These are phyloP conservation scores for Phrynosoma platyrhinos DNA, from an alignment of 2,113 vertebrate species.

Conservation along the genomic window DNA sequence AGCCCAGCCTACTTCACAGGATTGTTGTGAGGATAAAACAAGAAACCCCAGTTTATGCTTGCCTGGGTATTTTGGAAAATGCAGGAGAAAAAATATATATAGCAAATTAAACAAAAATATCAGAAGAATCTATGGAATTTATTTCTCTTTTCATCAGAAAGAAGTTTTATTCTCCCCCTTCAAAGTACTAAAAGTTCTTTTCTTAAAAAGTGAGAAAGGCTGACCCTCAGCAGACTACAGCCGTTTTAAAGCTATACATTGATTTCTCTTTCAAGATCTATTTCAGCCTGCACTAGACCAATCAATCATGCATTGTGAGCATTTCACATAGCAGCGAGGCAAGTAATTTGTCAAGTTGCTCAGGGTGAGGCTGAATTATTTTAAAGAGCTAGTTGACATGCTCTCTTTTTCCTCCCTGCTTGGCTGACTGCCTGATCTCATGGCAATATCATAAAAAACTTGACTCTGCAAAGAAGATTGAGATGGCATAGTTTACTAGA, in stretches of 20 bases:
- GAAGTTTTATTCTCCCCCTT: background rate
- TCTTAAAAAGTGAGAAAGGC: background rate
- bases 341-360: slow-evolving; percentile 8
- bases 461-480: background rate
- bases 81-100: background rate
- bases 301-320: slow-evolving; percentile 11
- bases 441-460: background rate
- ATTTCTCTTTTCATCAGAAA: background rate
- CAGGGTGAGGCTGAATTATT: background rate
- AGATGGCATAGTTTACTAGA: background rate
- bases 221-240: background rate
- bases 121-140: background rate
- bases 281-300: slow-evolving; percentile 1
- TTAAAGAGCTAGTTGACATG: background rate
- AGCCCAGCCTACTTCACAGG: too few relatives aligned
- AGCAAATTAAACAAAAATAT: background rate
- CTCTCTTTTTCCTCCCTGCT: background rate
- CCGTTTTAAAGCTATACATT: background rate
- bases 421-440: background rate
- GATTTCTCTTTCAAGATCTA: slow-evolving; percentile 23
- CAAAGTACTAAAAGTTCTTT: background rate
- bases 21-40: background rate
- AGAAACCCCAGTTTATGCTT: background rate
- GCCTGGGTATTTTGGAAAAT: background rate
- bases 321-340: background rate